These are phyloP conservation scores for Lycopodina hypogea DNA, from an alignment of 37 sponge, comb jelly and placozoan genomes.

Conservation along the genomic window DNA sequence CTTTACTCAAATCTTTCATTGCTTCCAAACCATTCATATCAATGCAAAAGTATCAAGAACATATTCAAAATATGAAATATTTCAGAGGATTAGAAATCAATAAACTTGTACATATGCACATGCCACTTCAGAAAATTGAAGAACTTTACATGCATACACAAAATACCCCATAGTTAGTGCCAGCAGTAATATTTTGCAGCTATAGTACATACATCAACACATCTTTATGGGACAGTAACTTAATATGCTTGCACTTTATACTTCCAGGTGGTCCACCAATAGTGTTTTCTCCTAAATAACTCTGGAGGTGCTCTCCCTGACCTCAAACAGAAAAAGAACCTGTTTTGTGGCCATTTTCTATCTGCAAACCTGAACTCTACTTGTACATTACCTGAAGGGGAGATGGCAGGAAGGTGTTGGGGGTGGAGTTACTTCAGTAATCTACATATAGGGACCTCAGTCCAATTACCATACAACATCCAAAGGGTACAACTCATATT, in stretches of 20 bases:
- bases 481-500: too few relatives aligned
- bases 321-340: constrained; percentile 94
- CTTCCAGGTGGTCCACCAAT: constrained; percentile 84
- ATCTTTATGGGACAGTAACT: too few relatives aligned
- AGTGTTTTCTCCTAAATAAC: constrained; percentile 76
- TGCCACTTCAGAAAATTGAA: background rate
- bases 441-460: too few relatives aligned
- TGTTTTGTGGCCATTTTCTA: constrained; percentile 55
- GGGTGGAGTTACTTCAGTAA: too few relatives aligned
- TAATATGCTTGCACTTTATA: constrained; percentile 63
- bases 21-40: constrained; percentile 25
- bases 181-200: too few relatives aligned
- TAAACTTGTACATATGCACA: background rate
- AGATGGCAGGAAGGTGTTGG: background rate
- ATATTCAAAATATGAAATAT: background rate
- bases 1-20: constrained; percentile 24
- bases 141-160: too few relatives aligned
- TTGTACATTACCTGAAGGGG: constrained; percentile 69
- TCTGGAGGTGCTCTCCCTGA: constrained; percentile 52
- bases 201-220: too few relatives aligned
- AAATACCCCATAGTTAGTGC: too few relatives aligned
- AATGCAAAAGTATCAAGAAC: background rate
- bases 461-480: too few relatives aligned
- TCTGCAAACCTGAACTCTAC: constrained; percentile 65
- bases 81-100: background rate